Evolutionary conservation across 2,888 invertebrate species (phyloP).

Genomic region (Malacosoma neustria): DNA sequence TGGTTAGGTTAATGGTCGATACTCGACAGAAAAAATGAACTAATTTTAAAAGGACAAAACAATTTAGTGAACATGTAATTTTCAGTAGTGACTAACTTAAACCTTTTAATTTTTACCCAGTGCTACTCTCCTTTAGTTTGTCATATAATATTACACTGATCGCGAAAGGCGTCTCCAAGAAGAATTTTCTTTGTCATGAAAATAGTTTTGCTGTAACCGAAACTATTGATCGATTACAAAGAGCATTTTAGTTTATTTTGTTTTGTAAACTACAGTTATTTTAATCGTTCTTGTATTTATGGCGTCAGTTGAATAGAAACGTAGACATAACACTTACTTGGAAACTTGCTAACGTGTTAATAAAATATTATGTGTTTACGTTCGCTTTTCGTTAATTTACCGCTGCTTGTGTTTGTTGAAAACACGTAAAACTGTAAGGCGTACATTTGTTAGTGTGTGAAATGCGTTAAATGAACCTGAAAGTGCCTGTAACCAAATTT

Average conservation of each 20-base stretch:
- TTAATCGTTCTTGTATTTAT: constrained; percentile 16
- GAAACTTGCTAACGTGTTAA: constrained; percentile 30
- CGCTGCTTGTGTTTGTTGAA: not conserved
- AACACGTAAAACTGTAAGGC: constrained; percentile 16
- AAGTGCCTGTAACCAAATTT: constrained; percentile 31
- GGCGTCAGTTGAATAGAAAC: constrained; percentile 16
- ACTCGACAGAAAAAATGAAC: constrained; percentile 7
- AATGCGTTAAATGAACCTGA: constrained; percentile 34
- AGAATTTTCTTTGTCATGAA: constrained; percentile 62
- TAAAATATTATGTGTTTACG: constrained; percentile 34
- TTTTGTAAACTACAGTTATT: constrained; percentile 10
- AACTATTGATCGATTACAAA: constrained; percentile 72
- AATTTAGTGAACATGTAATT: constrained; percentile 30
- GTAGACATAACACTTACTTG: constrained; percentile 12
- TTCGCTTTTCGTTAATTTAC: constrained; percentile 25
- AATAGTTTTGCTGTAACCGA: constrained; percentile 49
- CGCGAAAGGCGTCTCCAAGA: constrained; percentile 17
- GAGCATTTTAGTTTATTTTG: constrained; percentile 37
- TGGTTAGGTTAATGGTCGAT: constrained; percentile 55
- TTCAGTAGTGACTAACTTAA: constrained; percentile 19
- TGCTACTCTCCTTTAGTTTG: constrained; percentile 22
- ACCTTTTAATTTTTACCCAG: constrained; percentile 22
- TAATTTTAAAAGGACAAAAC: not conserved
- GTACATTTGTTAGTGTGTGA: constrained; percentile 11
- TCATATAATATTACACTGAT: constrained; percentile 12